Evolutionary conservation across 2,113 vertebrate species (phyloP).

Genomic region (Shinisaurus crocodilurus): DNA sequence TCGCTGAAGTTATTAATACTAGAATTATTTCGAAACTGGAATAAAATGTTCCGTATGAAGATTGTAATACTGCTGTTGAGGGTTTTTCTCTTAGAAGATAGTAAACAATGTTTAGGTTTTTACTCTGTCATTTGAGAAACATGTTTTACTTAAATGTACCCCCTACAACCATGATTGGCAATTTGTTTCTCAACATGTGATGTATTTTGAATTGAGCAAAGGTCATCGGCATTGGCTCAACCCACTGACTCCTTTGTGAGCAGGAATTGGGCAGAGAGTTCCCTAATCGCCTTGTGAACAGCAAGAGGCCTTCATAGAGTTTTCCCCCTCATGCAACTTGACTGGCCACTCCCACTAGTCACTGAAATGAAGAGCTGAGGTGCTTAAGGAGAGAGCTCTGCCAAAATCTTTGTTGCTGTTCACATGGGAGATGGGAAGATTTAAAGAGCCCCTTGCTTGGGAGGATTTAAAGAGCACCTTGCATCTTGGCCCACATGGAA

Average conservation of each 20-base stretch:
- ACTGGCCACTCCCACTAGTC: neutral
- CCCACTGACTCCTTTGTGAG: neutral
- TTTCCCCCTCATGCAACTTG: neutral
- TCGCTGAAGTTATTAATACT: neutral
- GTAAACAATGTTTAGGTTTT: neutral
- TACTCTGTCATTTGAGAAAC: neutral
- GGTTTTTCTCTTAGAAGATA: conserved; percentile 10
- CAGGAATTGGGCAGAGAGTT: neutral
- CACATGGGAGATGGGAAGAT: no score
- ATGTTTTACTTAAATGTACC: neutral
- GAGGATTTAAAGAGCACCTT: neutral
- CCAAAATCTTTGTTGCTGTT: neutral
- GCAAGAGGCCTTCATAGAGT: neutral
- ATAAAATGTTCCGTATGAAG: neutral
- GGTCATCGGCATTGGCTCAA: neutral
- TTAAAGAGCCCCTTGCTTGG: neutral
- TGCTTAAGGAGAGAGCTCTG: neutral
- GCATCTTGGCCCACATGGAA: neutral
- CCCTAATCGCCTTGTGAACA: neutral
- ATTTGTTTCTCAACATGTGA: neutral
- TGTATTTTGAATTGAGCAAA: neutral
- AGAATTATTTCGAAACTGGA: neutral
- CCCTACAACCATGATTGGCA: neutral
- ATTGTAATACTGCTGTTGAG: neutral
- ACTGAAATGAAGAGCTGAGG: neutral